Conservation (phyloP, 2,888 invertebrate species). For the Sussaba pulchella region DNA sequence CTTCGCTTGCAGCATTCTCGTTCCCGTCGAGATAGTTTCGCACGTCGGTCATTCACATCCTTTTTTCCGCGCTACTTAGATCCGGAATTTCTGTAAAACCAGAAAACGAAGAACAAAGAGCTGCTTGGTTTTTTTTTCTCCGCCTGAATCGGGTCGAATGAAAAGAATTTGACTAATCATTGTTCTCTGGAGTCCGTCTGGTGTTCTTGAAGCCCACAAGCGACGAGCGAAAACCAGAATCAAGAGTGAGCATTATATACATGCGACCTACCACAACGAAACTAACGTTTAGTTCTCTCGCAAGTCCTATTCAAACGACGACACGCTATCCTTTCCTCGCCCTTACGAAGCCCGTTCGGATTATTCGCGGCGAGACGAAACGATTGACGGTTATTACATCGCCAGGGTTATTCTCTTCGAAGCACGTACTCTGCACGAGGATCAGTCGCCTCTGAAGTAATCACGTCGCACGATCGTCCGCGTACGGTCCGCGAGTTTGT, state of each 20-base stretch:
- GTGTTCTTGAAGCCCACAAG: conserved; percentile 57
- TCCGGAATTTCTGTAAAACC: background rate
- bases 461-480: background rate
- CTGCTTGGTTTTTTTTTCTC: background rate
- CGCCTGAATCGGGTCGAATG: background rate
- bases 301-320: conserved; percentile 38
- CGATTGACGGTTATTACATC: conserved; percentile 39
- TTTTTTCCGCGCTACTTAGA: background rate
- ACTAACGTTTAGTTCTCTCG: conserved; percentile 41
- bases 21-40: conserved; percentile 63
- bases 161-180: conserved; percentile 5
- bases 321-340: conserved; percentile 38
- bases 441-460: conserved; percentile 26
- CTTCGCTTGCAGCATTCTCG: conserved; percentile 67
- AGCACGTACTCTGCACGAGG: conserved; percentile 10
- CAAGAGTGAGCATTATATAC: conserved; percentile 8
- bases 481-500: background rate
- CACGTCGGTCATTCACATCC: conserved; percentile 79
- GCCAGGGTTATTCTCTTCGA: conserved; percentile 25
- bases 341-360: conserved; percentile 12
- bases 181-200: too few relatives aligned
- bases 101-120: background rate
- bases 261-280: conserved; percentile 61
- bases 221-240: conserved; percentile 43
- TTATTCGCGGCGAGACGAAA: conserved; percentile 10